Base-by-base conservation (phyloP, 2,113 vertebrate species). In the Phrynosoma platyrhinos region DNA sequence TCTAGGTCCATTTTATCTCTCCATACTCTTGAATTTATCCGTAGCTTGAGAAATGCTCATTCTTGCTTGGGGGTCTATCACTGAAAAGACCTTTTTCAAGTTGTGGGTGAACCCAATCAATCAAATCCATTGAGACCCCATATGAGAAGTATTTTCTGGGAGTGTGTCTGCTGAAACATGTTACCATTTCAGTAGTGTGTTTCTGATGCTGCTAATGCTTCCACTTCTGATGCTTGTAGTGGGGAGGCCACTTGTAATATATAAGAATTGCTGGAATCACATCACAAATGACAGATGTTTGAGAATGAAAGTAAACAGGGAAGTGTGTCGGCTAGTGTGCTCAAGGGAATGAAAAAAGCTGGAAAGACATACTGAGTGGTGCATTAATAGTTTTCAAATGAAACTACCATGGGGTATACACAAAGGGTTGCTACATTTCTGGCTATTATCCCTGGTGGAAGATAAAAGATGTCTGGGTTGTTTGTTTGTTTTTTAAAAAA, bases 41-140 rank as follows among this genome's bases (percentile, higher is more conserved):
- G 18, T 16, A 62, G 1, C 18, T 62, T 62, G 58, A 18, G 58
- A 62, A 62, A 62, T 62, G 3, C 18, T 18, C 58, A 62, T 62
- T 16, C 58, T 62, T 62, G 58, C 14, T 62, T 62, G 18, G 14
- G 58, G 14, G 18, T 14, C 58, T 62, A 62, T 62, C 58, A 62
- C 18, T 18, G 18, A 62, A 62, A 62, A 18, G 14, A 62, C 13
- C 14, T 62, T 62, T 62, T 62, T 62, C 58, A 62, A 62, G 3
- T 14, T 62, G 58, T 62, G 68, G 23, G 42, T 16, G 40, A 74
- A 42, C 20, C 25, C 62, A 27, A 2, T 5, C 75, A n/a, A 30
- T 7, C 7, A 23, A n/a, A 0, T 62, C 0, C 27, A 40, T 0
- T 0, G 16, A 47, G 6, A 72, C 0, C 40, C 78, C 23, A 42